Conservation (phyloP, 2,113 vertebrate species). For the Pongo pygmaeus region DNA sequence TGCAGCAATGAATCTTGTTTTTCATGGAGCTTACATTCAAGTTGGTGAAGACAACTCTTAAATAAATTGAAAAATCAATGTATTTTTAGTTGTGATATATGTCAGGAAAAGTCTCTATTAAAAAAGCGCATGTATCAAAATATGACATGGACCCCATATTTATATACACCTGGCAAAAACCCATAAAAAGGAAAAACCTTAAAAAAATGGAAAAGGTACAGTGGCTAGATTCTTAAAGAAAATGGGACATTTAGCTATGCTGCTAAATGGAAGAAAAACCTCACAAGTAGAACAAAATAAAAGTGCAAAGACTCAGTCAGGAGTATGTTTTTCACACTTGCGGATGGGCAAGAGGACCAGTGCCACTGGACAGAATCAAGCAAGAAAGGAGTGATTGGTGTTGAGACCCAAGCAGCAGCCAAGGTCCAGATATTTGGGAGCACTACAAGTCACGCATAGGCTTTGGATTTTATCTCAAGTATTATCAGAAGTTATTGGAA, state of each 20-base stretch:
- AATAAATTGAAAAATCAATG: neutral
- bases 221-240: neutral
- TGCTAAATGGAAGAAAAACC: neutral
- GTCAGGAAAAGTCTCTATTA: neutral
- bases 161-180: neutral
- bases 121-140: neutral
- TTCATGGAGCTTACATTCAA: neutral
- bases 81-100: neutral
- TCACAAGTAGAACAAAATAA: neutral
- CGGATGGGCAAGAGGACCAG: neutral
- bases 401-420: neutral
- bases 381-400: neutral
- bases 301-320: neutral
- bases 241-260: neutral
- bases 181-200: neutral
- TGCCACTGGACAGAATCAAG: neutral
- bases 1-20: rapidly evolving
- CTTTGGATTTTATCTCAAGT: neutral
- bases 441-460: neutral
- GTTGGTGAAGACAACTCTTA: neutral
- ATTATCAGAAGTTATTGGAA: neutral
- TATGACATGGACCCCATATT: neutral
- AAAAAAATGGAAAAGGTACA: no score
- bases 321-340: neutral
- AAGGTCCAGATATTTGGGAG: neutral